phyloP scores from a whole-genome alignment of 1,140 invertebrate genomes.

The Daktulosphaira vitifoliae region DNA sequence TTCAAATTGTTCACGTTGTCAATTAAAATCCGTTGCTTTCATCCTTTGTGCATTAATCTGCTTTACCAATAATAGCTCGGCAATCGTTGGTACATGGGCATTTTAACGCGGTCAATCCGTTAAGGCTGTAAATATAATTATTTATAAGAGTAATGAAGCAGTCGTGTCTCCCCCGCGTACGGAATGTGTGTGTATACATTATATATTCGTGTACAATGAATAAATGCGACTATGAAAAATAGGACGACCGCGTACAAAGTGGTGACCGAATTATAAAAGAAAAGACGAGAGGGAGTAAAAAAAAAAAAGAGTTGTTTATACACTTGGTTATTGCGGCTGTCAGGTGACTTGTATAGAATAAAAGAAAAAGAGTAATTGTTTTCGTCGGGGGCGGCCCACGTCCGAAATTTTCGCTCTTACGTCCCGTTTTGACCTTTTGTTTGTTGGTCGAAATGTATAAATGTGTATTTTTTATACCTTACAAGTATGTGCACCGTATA shows the following conservation, averaged over 20 bases:
- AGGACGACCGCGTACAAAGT: background rate
- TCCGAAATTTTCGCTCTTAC: slow-evolving; percentile 4
- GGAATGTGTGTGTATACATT: no score
- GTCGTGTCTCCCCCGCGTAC: background rate
- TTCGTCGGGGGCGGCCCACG: background rate
- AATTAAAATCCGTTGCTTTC: no score
- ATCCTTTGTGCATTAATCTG: no score
- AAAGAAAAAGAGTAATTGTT: slow-evolving; percentile 5
- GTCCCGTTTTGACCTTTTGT: background rate
- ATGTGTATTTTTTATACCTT: background rate
- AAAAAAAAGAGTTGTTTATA: slow-evolving; percentile 10
- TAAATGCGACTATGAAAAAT: slow-evolving; percentile 2
- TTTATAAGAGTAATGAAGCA: background rate
- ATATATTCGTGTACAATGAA: no score
- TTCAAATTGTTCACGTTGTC: no score
- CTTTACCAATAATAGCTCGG: no score
- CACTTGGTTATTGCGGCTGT: background rate
- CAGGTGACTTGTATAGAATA: background rate
- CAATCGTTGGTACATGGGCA: no score
- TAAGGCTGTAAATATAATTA: no score
- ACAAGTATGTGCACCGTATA: background rate
- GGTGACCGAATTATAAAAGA: background rate
- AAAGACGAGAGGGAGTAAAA: background rate
- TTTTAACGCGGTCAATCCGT: no score
- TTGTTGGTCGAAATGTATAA: background rate